A percentile compares a stretch with the other conserved stretches of the same genome.
These are phyloP conservation scores for Barypeithes pellucidus DNA, from an alignment of 2,888 invertebrate species.

Conservation along the genomic window DNA sequence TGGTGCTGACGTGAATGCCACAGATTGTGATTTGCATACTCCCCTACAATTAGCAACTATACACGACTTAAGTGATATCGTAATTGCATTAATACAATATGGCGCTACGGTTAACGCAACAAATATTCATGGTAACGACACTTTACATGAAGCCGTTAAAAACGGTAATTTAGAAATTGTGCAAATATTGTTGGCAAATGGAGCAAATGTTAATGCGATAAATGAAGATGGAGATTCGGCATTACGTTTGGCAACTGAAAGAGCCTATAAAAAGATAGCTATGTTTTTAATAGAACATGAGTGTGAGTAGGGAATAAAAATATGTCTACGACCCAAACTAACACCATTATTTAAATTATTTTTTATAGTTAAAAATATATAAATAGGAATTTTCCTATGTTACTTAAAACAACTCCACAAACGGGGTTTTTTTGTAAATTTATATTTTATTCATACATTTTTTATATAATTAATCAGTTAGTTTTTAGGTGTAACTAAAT, in stretches of 20 bases:
- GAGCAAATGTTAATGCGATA: slow-evolving; percentile 10
- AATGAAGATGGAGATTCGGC: slow-evolving; percentile 13
- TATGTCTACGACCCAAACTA: too few relatives aligned
- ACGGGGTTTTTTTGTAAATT: too few relatives aligned
- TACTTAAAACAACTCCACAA: too few relatives aligned
- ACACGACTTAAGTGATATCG: slow-evolving; percentile 14
- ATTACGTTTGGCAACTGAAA: slow-evolving; percentile 13
- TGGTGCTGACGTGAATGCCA: background rate
- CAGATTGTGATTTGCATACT: background rate
- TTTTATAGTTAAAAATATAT: too few relatives aligned
- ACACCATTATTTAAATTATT: too few relatives aligned
- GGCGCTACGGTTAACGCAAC: slow-evolving; percentile 8
- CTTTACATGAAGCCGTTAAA: slow-evolving; percentile 14
- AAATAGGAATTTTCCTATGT: too few relatives aligned
- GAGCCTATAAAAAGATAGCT: slow-evolving; percentile 10
- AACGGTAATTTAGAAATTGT: slow-evolving; percentile 5
- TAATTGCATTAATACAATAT: slow-evolving; percentile 1
- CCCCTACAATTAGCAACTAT: slow-evolving; percentile 9
- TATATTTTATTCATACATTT: too few relatives aligned
- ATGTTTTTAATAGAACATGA: slow-evolving; percentile 9
- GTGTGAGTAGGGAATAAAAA: background rate
- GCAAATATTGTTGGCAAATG: slow-evolving; percentile 13
- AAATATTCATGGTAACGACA: slow-evolving; percentile 12
- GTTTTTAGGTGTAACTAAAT: too few relatives aligned
- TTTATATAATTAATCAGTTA: too few relatives aligned